Conservation (phyloP, 2,797 vertebrate genomes). For the Pseudomugil gertrudae region DNA sequence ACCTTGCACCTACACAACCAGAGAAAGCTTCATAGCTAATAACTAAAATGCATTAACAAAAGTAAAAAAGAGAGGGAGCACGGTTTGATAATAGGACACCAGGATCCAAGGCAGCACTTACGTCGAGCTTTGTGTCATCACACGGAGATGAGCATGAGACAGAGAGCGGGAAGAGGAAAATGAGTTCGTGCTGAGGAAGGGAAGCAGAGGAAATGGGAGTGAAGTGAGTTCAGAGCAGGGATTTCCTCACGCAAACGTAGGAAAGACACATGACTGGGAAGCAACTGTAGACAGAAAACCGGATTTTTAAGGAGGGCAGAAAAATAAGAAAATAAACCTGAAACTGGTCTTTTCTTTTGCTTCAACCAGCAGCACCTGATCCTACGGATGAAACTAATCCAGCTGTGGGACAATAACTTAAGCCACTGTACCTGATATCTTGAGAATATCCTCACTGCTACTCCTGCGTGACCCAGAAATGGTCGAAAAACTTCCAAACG, state of each 20-base stretch:
- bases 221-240: conserved; percentile 61
- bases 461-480: conserved; percentile 1
- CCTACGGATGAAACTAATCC: conserved; percentile 29
- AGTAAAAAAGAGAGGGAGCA: conserved; percentile 13
- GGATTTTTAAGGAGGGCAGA: conserved; percentile 1
- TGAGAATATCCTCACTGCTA: conserved; percentile 24
- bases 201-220: conserved; percentile 76
- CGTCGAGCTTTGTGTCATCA: conserved; percentile 51
- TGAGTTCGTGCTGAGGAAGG: conserved; percentile 46
- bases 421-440: conserved; percentile 44
- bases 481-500: conserved; percentile 31
- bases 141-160: conserved; percentile 53
- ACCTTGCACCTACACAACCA: conserved; percentile 14
- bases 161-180: conserved; percentile 58
- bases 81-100: conserved; percentile 40
- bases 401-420: conserved; percentile 27
- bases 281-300: conserved; percentile 11
- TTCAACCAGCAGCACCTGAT: conserved; percentile 13
- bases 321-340: neutral
- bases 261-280: conserved; percentile 33
- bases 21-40: conserved; percentile 22
- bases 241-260: conserved; percentile 68
- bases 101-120: conserved; percentile 54
- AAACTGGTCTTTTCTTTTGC: too few relatives aligned
- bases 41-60: conserved; percentile 17